phyloP scores from a whole-genome alignment of 2,888 invertebrate species.

The Nowickia ferox region DNA sequence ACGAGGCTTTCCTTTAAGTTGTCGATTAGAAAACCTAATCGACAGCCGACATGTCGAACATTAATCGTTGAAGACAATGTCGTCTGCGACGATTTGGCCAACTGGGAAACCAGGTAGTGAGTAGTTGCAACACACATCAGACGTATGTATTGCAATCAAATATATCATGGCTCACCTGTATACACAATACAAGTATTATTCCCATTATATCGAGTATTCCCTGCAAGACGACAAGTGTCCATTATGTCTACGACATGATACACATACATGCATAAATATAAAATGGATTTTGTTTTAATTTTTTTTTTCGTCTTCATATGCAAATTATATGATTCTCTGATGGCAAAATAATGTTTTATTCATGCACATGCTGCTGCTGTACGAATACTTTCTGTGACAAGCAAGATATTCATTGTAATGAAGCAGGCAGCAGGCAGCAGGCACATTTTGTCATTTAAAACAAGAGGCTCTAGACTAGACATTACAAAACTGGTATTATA shows the following conservation, averaged over 20 bases:
- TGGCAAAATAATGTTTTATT: conserved; percentile 49
- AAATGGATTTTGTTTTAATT: not conserved
- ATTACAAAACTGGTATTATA: conserved; percentile 36
- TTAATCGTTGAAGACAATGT: too few relatives aligned
- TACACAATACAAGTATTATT: not conserved
- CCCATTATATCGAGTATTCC: not conserved
- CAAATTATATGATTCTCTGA: conserved; percentile 52
- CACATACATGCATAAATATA: conserved; percentile 30
- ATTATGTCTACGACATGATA: conserved; percentile 51
- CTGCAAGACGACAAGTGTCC: conserved; percentile 44
- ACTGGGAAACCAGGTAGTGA: conserved; percentile 42
- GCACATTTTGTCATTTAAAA: conserved; percentile 36
- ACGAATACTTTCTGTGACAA: not conserved
- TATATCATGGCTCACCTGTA: conserved; percentile 31
- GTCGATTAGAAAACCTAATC: too few relatives aligned
- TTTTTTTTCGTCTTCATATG: conserved; percentile 34
- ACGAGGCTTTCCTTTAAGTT: too few relatives aligned
- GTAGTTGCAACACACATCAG: not conserved
- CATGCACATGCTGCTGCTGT: not conserved
- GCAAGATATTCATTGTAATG: conserved; percentile 32
- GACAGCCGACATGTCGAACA: too few relatives aligned
- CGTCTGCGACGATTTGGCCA: too few relatives aligned
- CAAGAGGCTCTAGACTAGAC: conserved; percentile 1
- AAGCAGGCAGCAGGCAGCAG: conserved; percentile 20
- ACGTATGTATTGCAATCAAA: conserved; percentile 18